These are phyloP conservation scores for Anodontia alba DNA, from an alignment of 2,888 invertebrate genomes.

Conservation along the genomic window DNA sequence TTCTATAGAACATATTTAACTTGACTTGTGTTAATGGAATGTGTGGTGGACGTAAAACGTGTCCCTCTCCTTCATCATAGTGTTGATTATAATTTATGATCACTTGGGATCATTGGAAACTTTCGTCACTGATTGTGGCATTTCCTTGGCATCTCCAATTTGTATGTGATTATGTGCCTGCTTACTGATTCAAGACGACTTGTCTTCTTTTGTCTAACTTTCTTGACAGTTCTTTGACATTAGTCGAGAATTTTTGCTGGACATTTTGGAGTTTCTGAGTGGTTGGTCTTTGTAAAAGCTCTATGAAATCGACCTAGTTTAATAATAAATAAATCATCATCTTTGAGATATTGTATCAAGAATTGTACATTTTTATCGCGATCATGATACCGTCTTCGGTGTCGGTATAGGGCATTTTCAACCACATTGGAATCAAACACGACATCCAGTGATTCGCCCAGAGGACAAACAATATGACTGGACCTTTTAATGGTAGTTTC, in stretches of 20 bases:
- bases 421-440: constrained; percentile 28
- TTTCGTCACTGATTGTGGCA: too few relatives aligned
- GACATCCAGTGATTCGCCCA: constrained; percentile 32
- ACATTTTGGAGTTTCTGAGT: constrained; percentile 3
- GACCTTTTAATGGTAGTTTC: constrained; percentile 31
- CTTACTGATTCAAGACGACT: constrained; percentile 8
- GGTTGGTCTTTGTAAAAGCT: not conserved
- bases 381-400: constrained; percentile 19
- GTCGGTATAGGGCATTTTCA: constrained; percentile 35
- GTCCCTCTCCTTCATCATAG: too few relatives aligned
- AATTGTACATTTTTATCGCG: constrained; percentile 23
- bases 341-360: not conserved
- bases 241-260: not conserved
- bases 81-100: too few relatives aligned
- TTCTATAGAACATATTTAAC: too few relatives aligned
- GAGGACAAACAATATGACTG: constrained; percentile 35
- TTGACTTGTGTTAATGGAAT: too few relatives aligned
- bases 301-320: not conserved
- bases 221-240: constrained; percentile 31
- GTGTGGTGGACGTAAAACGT: too few relatives aligned
- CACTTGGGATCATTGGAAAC: too few relatives aligned
- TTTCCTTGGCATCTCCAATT: too few relatives aligned
- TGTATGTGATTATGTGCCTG: too few relatives aligned
- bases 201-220: constrained; percentile 21
- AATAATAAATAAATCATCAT: not conserved